Evolutionary conservation across 2,113 vertebrate species (phyloP).

Genomic region (Scortum barcoo): DNA sequence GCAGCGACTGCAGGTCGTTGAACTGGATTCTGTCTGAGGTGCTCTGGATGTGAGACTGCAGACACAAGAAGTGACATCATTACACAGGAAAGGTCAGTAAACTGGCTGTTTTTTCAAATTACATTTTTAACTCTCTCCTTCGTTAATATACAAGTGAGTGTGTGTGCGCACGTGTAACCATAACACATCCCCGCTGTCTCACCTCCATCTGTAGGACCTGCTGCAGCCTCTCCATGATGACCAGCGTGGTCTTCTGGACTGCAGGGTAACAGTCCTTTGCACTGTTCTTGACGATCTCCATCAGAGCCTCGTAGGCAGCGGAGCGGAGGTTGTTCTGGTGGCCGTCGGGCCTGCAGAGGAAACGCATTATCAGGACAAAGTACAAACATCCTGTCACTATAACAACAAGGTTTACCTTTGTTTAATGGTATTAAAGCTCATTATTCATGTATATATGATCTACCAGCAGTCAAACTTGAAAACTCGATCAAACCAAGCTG

Average conservation of each 20-base stretch:
- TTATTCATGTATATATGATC: too few species aligned
- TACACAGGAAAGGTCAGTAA: background rate
- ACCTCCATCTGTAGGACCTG: slow-evolving; percentile 99
- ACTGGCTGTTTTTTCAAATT: background rate
- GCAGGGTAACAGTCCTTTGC: slow-evolving; percentile 99
- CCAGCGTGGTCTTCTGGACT: slow-evolving; percentile 97
- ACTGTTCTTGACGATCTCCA: slow-evolving; percentile 99
- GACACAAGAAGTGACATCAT: slow-evolving; percentile 14
- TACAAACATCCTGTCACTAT: too few species aligned
- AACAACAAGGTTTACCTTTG: too few species aligned
- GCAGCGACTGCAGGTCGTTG: slow-evolving; percentile 97
- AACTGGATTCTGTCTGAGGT: slow-evolving; percentile 98
- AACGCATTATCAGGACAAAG: too few species aligned
- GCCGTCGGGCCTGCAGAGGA: slow-evolving; percentile 89
- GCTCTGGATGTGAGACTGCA: slow-evolving; percentile 98
- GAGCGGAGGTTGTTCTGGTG: slow-evolving; percentile 99
- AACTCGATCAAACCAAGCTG: too few species aligned
- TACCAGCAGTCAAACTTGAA: too few species aligned
- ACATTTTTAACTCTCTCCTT: too few species aligned
- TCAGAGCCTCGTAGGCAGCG: slow-evolving; percentile 96
- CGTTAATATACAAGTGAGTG: too few species aligned
- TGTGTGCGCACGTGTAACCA: too few species aligned
- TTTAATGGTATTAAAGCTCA: too few species aligned
- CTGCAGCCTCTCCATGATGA: slow-evolving; percentile 98
- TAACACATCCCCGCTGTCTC: too few species aligned